phyloP scores from a whole-genome alignment of 1,140 invertebrate genomes.

The Monomorium pharaonis region DNA sequence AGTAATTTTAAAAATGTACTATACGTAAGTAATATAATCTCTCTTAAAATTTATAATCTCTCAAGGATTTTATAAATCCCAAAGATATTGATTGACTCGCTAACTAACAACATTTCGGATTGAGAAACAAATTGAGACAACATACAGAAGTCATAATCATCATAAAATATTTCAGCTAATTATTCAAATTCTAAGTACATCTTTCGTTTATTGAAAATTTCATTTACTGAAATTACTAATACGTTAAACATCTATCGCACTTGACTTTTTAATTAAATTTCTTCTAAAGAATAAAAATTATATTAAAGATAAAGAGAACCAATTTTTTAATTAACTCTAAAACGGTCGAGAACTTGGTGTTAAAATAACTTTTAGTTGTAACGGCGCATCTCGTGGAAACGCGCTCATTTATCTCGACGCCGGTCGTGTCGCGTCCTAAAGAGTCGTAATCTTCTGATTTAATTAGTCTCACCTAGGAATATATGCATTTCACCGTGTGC shows the following conservation, averaged over 20 bases:
- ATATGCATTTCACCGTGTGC: constrained; percentile 9
- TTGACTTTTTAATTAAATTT: not conserved
- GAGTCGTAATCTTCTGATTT: constrained; percentile 36
- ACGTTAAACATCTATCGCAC: not conserved
- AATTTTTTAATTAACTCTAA: constrained; percentile 5
- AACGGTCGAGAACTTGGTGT: not conserved
- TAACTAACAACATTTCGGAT: not conserved
- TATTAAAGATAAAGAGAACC: not conserved
- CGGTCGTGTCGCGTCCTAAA: not conserved
- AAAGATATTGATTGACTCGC: not conserved
- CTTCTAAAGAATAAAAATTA: not conserved
- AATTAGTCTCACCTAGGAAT: constrained; percentile 39
- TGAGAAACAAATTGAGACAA: not conserved
- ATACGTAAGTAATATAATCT: not conserved
- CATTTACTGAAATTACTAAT: not conserved
- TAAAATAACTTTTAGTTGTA: constrained; percentile 7
- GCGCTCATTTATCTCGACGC: not conserved
- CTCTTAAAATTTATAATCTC: not conserved
- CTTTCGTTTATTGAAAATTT: constrained; percentile 2
- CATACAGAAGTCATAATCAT: not conserved
- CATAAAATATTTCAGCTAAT: not conserved
- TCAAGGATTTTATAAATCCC: not conserved
- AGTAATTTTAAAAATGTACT: not conserved
- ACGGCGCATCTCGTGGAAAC: not conserved
- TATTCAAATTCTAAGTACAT: not conserved